Percentiles rank a stretch among this genome's conserved stretches.
Evolutionary conservation across 2,113 vertebrate genomes (phyloP).

Genomic region (Odontesthes bonariensis): DNA sequence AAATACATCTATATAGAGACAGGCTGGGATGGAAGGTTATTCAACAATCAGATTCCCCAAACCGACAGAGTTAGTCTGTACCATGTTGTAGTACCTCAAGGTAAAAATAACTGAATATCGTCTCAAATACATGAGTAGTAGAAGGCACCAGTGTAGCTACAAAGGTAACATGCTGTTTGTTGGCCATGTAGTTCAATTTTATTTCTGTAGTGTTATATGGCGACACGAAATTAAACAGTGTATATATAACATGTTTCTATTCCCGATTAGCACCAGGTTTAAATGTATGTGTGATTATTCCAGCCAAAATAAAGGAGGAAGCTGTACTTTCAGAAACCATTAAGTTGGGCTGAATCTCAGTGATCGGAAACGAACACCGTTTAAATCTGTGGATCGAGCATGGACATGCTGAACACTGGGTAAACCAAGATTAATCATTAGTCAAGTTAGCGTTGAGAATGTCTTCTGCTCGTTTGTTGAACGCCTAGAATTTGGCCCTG

Average conservation of each 20-base stretch:
- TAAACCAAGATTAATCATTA: slow-evolving; percentile 63
- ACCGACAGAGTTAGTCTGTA: slow-evolving; percentile 37
- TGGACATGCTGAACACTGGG: slow-evolving; percentile 11
- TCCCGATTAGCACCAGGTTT: slow-evolving; percentile 46
- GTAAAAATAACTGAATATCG: slow-evolving; percentile 20
- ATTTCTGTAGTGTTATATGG: slow-evolving; percentile 23
- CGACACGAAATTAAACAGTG: slow-evolving; percentile 7
- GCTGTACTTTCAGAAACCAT: slow-evolving; percentile 9
- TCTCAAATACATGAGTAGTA: slow-evolving; percentile 28
- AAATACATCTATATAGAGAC: slow-evolving; percentile 48
- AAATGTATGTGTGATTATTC: slow-evolving; percentile 31
- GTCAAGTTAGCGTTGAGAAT: slow-evolving; percentile 47
- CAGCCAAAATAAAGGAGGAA: slow-evolving; percentile 15
- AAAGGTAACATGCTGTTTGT: slow-evolving; percentile 1
- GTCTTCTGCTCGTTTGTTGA: not conserved
- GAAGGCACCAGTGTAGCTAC: slow-evolving; percentile 17
- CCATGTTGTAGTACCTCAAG: slow-evolving; percentile 32
- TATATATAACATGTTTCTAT: slow-evolving; percentile 8
- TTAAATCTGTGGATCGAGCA: slow-evolving; percentile 16
- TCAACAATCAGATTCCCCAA: slow-evolving; percentile 13
- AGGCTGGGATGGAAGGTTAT: slow-evolving; percentile 10
- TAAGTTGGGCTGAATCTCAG: slow-evolving; percentile 20
- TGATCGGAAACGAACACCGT: slow-evolving; percentile 19
- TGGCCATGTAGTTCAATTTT: slow-evolving; percentile 33
- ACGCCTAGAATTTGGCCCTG: slow-evolving; percentile 43